These are phyloP conservation scores for Calliphora vomitoria DNA, from an alignment of 2,888 invertebrate genomes.

Conservation along the genomic window DNA sequence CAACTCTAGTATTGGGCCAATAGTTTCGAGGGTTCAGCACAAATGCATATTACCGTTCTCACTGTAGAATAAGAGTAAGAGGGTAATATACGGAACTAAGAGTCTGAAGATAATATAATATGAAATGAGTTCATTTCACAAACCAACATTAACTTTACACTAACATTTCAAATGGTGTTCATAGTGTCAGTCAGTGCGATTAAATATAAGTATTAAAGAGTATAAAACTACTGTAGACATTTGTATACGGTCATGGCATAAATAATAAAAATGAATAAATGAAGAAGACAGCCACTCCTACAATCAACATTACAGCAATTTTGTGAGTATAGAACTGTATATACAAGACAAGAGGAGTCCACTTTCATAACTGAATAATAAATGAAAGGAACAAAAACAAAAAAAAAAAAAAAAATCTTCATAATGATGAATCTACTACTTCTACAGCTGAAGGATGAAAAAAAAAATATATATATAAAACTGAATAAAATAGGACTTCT, in stretches of 20 bases:
- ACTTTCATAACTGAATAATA: slow-evolving; percentile 40
- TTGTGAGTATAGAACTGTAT: slow-evolving; percentile 3
- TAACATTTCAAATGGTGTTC: neutral
- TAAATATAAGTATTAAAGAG: slow-evolving; percentile 15
- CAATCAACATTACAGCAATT: slow-evolving; percentile 25
- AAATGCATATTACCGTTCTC: too few relatives aligned
- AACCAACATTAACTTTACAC: too few relatives aligned
- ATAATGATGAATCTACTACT: slow-evolving; percentile 47
- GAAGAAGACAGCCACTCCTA: slow-evolving; percentile 24
- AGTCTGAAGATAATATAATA: too few relatives aligned
- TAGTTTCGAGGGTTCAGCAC: too few relatives aligned
- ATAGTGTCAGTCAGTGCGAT: neutral
- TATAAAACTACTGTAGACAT: slow-evolving; percentile 15
- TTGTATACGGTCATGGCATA: slow-evolving; percentile 23
- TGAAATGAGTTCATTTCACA: too few relatives aligned
- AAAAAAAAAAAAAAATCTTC: neutral
- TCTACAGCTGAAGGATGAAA: slow-evolving; percentile 2
- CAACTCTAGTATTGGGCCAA: too few relatives aligned
- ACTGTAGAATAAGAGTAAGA: too few relatives aligned
- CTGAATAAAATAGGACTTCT: slow-evolving; percentile 1
- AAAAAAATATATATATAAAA: neutral
- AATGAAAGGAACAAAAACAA: slow-evolving; percentile 7
- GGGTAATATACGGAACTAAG: too few relatives aligned
- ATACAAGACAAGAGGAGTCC: slow-evolving; percentile 26
- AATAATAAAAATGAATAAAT: slow-evolving; percentile 26